A percentile compares a stretch with the other conserved stretches of the same genome.
phyloP scores from a whole-genome alignment of 2,797 vertebrate genomes.

The Podarcis siculus region DNA sequence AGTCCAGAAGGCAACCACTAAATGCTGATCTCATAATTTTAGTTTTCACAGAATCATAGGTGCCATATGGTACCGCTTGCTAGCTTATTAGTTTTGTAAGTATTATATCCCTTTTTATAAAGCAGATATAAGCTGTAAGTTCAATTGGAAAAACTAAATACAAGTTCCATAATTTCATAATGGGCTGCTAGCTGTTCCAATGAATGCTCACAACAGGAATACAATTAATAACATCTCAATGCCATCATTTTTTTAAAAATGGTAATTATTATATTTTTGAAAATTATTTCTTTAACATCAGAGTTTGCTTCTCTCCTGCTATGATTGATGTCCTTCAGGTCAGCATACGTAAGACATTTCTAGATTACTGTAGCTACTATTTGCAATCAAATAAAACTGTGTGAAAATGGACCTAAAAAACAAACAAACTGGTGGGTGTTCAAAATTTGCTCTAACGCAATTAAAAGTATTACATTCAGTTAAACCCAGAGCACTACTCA shows the following conservation, averaged over 20 bases:
- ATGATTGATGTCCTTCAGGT: not conserved
- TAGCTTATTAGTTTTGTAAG: not conserved
- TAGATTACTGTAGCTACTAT: not conserved
- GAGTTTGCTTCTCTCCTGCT: not conserved
- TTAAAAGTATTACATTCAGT: not conserved
- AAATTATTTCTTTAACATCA: not conserved
- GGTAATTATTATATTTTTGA: not conserved
- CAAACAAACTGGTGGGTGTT: not conserved
- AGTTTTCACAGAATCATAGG: not conserved
- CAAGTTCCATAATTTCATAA: not conserved
- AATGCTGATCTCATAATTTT: not conserved
- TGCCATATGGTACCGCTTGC: not conserved
- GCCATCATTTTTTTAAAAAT: too few species aligned
- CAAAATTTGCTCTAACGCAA: not conserved
- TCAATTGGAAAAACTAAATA: not conserved
- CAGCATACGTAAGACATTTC: not conserved
- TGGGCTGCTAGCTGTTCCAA: not conserved
- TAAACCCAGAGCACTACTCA: not conserved
- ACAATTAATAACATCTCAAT: not conserved
- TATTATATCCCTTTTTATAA: not conserved
- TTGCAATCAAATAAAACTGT: not conserved
- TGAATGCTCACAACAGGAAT: not conserved
- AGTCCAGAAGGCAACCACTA: not conserved
- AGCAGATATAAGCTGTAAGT: too few species aligned
- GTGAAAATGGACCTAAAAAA: not conserved